phyloP scores from a whole-genome alignment of 1,140 invertebrate species.

The Sinonovacula constricta region DNA sequence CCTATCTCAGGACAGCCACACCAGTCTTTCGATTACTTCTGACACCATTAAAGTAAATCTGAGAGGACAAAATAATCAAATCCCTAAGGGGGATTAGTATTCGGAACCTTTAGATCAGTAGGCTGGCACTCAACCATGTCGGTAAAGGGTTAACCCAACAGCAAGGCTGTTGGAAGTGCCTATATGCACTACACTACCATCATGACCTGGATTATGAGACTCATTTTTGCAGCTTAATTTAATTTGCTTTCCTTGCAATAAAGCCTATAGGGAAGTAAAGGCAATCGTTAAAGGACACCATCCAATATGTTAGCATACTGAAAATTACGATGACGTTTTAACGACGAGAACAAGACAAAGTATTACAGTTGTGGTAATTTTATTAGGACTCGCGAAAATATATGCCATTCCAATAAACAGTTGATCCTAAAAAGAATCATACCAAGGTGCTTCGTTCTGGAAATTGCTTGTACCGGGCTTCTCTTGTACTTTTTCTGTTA shows the following conservation, averaged over 20 bases:
- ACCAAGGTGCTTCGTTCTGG: slow-evolving; percentile 60
- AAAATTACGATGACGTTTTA: no score
- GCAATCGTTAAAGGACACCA: neutral
- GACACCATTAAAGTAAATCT: no score
- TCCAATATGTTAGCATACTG: neutral
- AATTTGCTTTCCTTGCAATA: neutral
- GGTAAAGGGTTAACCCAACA: no score
- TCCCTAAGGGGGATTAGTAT: neutral
- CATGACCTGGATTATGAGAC: neutral
- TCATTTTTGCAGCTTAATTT: neutral
- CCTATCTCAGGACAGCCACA: no score
- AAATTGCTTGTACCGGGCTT: slow-evolving; percentile 24
- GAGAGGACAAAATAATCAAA: slow-evolving; percentile 7
- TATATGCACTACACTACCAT: no score
- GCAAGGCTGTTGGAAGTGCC: no score
- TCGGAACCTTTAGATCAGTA: neutral
- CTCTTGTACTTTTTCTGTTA: slow-evolving; percentile 9
- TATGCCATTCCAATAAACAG: neutral
- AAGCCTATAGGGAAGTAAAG: neutral
- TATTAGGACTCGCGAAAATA: neutral
- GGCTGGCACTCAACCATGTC: neutral
- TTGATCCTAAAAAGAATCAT: neutral
- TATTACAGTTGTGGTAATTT: no score
- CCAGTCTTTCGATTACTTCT: no score
- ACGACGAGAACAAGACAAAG: no score